These are phyloP conservation scores for Tachuris rubrigastra DNA, from an alignment of 2,113 vertebrate genomes.

Conservation along the genomic window DNA sequence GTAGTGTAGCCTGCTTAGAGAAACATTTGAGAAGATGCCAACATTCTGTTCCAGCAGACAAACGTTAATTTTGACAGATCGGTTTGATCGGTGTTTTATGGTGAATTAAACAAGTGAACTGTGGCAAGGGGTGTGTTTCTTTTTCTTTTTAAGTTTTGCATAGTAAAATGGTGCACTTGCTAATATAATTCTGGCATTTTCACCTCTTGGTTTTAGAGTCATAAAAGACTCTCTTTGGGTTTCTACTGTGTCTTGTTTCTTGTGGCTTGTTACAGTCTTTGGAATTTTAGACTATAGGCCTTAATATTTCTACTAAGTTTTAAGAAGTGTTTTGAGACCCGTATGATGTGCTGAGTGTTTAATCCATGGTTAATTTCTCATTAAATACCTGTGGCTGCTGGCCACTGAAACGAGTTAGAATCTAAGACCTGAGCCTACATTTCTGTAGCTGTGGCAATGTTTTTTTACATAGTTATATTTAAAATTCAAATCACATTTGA, in stretches of 20 bases:
- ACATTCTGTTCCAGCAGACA: neutral
- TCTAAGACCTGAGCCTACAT: neutral
- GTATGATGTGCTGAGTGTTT: neutral
- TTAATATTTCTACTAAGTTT: neutral
- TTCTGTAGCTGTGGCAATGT: neutral
- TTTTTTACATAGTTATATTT: neutral
- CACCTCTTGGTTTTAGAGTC: neutral
- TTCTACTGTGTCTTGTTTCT: neutral
- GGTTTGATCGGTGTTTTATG: neutral
- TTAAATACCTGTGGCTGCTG: neutral
- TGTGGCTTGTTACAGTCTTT: neutral
- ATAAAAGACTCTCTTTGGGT: neutral
- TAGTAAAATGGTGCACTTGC: neutral
- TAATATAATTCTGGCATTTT: neutral
- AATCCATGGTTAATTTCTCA: neutral
- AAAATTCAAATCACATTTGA: neutral
- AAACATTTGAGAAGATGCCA: neutral
- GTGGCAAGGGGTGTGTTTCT: neutral
- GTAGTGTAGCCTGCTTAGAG: neutral
- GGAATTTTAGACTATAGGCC: neutral
- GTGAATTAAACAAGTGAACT: neutral
- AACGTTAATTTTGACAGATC: neutral
- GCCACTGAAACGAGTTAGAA: neutral
- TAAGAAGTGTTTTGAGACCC: neutral
- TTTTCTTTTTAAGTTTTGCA: neutral